These are phyloP conservation scores for Rhea pennata DNA, from an alignment of 2,113 vertebrate species.

Conservation along the genomic window DNA sequence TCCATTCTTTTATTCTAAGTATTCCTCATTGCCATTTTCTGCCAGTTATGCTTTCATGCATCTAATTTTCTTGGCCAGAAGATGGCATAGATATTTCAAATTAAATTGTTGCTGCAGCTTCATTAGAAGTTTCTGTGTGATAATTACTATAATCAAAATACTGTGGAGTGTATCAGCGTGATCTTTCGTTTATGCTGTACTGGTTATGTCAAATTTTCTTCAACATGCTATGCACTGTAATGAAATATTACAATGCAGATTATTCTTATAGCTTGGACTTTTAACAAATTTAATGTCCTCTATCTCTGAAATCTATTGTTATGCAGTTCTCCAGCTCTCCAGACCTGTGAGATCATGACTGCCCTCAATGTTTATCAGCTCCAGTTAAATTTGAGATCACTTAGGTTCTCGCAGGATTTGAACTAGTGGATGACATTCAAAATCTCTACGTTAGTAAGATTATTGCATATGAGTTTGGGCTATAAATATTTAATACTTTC, in stretches of 20 bases:
- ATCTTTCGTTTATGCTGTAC: slow-evolving; percentile 19
- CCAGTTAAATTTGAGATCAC: background rate
- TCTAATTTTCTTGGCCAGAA: slow-evolving; percentile 50
- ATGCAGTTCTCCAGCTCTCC: background rate
- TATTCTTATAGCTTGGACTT: background rate
- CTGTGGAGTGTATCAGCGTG: background rate
- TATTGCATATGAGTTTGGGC: background rate
- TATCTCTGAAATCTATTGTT: background rate
- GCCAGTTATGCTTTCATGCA: background rate
- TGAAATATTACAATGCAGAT: background rate
- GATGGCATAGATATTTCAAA: slow-evolving; percentile 62
- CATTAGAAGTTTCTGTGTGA: background rate
- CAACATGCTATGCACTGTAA: background rate
- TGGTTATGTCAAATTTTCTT: slow-evolving; percentile 14
- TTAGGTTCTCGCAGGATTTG: background rate
- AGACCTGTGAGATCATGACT: background rate
- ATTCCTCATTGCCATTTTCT: background rate
- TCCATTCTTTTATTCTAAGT: background rate
- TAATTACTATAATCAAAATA: slow-evolving; percentile 8
- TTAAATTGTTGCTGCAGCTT: slow-evolving; percentile 27
- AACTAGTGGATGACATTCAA: background rate
- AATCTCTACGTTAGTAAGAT: background rate
- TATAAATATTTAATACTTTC: background rate
- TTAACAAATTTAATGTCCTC: background rate
- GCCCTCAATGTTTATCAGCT: background rate